These are phyloP conservation scores for Labeo catla DNA, from an alignment of 2,113 vertebrate genomes.

Conservation along the genomic window DNA sequence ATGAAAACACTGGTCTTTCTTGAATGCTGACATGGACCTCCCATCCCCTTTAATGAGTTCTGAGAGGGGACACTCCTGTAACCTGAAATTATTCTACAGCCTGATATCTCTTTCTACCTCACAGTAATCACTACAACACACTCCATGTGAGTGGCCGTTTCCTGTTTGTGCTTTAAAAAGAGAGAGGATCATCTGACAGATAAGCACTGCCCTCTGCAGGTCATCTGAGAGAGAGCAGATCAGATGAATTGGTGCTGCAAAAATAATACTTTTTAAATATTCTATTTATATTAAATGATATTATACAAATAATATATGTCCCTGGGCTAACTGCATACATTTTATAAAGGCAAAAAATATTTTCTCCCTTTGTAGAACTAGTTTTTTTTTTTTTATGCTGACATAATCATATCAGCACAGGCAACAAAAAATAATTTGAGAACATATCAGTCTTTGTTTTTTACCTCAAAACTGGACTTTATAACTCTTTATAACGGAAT, in stretches of 20 bases:
- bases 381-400: no score
- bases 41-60: slow-evolving; percentile 25
- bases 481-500: no score
- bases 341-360: no score
- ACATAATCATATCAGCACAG: no score
- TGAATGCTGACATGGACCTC: slow-evolving; percentile 5
- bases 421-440: no score
- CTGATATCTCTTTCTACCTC: slow-evolving; percentile 11
- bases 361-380: no score
- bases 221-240: not conserved
- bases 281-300: not conserved
- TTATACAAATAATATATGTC: not conserved
- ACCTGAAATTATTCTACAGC: slow-evolving; percentile 32
- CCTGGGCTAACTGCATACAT: no score
- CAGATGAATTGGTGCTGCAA: not conserved
- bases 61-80: not conserved
- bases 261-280: not conserved
- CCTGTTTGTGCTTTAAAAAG: not conserved
- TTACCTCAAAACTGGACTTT: no score
- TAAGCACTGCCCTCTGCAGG: slow-evolving; percentile 51
- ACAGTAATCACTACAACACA: slow-evolving; percentile 11
- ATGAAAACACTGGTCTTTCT: slow-evolving; percentile 45
- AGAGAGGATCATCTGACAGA: not conserved
- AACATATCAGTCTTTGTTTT: no score
- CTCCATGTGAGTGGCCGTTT: not conserved